Evolutionary conservation across 2,797 vertebrate species (phyloP).

Genomic region (Mormyrus proboscirostris): DNA sequence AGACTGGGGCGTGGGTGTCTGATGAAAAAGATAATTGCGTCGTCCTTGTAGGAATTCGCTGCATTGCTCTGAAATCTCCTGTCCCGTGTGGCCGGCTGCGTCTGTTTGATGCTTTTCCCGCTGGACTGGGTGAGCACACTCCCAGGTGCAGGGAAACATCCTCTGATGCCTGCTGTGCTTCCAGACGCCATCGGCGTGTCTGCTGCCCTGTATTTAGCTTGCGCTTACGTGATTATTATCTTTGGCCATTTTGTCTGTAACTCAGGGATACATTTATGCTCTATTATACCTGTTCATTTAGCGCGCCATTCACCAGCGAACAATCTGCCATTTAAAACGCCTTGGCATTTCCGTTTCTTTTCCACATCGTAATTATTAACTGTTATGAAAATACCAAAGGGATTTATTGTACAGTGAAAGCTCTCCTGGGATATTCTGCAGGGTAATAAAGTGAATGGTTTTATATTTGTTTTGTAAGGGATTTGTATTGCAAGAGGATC

Average conservation of each 20-base stretch:
- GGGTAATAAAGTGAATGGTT: background rate
- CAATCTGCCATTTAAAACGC: background rate
- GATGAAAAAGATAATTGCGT: background rate
- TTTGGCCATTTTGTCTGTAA: background rate
- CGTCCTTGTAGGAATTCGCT: background rate
- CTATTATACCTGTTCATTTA: background rate
- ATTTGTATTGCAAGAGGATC: background rate
- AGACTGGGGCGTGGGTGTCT: background rate
- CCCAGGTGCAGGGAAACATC: background rate
- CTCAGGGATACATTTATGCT: background rate
- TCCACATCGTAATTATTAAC: background rate
- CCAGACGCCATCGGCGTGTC: background rate
- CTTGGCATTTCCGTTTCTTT: background rate
- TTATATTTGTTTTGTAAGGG: background rate
- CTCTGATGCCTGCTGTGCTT: background rate
- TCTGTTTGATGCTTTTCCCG: background rate
- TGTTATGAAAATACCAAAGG: conserved; percentile 3
- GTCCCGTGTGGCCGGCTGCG: background rate
- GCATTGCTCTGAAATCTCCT: background rate
- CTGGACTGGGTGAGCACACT: background rate
- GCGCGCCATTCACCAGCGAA: background rate
- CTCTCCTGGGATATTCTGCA: background rate
- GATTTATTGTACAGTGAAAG: background rate
- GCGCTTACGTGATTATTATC: background rate
- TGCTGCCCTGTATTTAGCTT: background rate